Base-by-base conservation (phyloP, 2,797 vertebrate species). In the Scleropages formosus region DNA sequence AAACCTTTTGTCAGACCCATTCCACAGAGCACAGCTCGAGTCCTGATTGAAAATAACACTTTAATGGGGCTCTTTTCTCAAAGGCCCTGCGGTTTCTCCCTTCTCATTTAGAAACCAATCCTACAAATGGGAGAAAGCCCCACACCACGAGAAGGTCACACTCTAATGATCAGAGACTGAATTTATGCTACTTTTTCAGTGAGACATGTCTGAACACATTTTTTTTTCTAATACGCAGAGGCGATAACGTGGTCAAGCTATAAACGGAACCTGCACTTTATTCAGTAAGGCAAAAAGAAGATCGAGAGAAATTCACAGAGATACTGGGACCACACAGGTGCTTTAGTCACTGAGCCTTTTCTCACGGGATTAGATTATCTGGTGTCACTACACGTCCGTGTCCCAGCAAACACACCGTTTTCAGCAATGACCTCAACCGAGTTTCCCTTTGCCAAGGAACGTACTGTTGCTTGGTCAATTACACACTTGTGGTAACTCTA, bases 11-110 rank as follows among this genome's bases (percentile, higher is more conserved):
- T 27, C 69, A 68, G 68, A 67, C 69, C 75, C 61, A 15, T 31
- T 60, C 47, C 15, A 20, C 27, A 61, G 62, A 53, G 61, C 20
- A 69, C n/a, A 7, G 59, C 31, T 26, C 1, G 75, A 71, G 31
- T 26, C 51, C 65, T 80, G 78, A 85, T 82, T 81, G 76, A 71
- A 81, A 79, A 78, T 81, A 84, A 80, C 84, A 83, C 81, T 82
- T 82, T 83, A 81, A 85, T 77, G 62, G 79, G 81, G 74, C 70
- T 31, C 47, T 74, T 78, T 84, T 70, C 79, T 76, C 60, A 44
- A 74, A 83, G 79, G 80, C 70, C 73, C 72, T 81, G 79, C 8
- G 71, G 80, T 75, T 74, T 59, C 6, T 82, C 77, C 78, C 69
- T 72, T 80, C 76, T 78, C 75, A 77, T 80, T 78, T 82, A 77